Evolutionary conservation across 2,113 vertebrate species (phyloP), one percentile per base, ranked within the genome.

Genomic region (Cyprinodon tularosa): DNA sequence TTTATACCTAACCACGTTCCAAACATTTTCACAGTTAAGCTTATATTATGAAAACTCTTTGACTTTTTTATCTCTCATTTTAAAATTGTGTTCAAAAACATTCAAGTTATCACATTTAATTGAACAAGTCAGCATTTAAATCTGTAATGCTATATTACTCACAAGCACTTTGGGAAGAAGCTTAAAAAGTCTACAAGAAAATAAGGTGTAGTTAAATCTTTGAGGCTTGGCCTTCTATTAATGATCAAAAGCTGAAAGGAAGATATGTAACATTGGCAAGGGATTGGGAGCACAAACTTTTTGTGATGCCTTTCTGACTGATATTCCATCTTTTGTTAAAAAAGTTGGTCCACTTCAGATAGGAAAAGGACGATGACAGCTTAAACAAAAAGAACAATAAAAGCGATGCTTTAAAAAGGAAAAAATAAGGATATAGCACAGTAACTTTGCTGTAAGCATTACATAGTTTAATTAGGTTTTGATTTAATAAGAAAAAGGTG

Each of bases 231-330:
- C 76, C 74, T 70, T 80, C 64, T 75, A 72, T 71, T 72, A 74
- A 86, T 82, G 89, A 87, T 86, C 79, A 87, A 77, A 87, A 71
- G 76, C 44, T 65, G 37, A 66, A 53, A 71, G 62, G 68, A 77
- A 77, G 74, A 82, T 84, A 36, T 84, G 70, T 69, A 29, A 62
- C 57, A 29, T 53, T 65, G 64, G 44, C 64, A 42, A 72, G 57
- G 81, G 80, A 77, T 29, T 66, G 62, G 57, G 72, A 74, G 45
- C 40, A 7, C 42, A 53, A 71, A 83, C 76, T 75, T 59, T 38
- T 77, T 70, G 29, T 47, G 36, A 68, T 17, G n/a, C 70, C 63
- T 71, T 78, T 76, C 48, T 74, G 63, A 83, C 68, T 81, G 72
- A 81, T 76, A 74, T 77, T 57, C 45, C 4, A 37, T 20, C n/a